These are phyloP conservation scores for human (Homo sapiens) DNA, from an alignment of 2,113 vertebrate species.

Conservation along the genomic window DNA sequence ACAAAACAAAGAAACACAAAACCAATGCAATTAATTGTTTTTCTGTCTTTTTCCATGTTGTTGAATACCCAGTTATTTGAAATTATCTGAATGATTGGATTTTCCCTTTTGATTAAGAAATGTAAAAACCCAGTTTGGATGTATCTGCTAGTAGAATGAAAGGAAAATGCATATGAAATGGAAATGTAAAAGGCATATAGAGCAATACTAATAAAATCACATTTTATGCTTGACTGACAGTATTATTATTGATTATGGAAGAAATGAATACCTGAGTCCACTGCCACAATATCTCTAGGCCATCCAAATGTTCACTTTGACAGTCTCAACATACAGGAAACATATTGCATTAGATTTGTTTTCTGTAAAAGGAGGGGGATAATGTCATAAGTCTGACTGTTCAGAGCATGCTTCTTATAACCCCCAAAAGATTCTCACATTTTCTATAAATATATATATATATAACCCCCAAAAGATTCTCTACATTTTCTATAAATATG, in stretches of 20 bases:
- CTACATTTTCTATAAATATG: background rate
- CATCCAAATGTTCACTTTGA: slow-evolving; percentile 54
- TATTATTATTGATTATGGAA: slow-evolving; percentile 51
- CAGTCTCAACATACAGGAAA: slow-evolving; percentile 53
- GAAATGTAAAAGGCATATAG: background rate
- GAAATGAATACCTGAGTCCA: slow-evolving; percentile 56
- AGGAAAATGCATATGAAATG: background rate
- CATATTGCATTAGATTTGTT: slow-evolving; percentile 50
- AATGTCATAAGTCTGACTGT: slow-evolving; percentile 27
- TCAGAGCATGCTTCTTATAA: slow-evolving; percentile 43
- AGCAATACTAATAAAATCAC: slow-evolving; percentile 44
- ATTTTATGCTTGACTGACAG: slow-evolving; percentile 29
- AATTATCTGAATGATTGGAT: background rate
- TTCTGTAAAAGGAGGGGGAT: slow-evolving; percentile 44
- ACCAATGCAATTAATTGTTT: background rate
- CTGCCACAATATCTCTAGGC: slow-evolving; percentile 52
- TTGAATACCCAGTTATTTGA: background rate
- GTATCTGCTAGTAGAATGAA: background rate
- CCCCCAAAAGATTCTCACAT: background rate
- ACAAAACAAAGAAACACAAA: background rate
- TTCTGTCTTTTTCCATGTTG: background rate
- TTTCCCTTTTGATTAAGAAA: background rate
- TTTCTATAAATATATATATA: background rate
- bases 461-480: slow-evolving; percentile 25
- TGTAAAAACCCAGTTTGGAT: background rate